Base-by-base conservation (phyloP, 2,888 invertebrate species). In the Quadroppia sp. region DNA sequence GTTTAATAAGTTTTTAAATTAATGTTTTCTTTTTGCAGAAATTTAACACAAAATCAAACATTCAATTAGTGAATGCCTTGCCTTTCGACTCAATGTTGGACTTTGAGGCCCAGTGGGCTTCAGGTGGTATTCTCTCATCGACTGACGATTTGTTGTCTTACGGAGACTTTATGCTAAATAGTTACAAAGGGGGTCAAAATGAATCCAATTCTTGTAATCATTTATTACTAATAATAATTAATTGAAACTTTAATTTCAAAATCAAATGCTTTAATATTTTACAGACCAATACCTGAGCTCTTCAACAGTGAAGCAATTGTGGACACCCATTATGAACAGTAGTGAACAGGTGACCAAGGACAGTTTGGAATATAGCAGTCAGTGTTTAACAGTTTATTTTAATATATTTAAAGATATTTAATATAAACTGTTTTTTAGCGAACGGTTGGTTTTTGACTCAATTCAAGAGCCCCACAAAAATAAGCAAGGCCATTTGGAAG, bases 81-180 rank as follows among this genome's bases (percentile, higher is more conserved):
- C 2, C 11, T 2, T 2, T 42, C 2, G 71, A 71, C 53, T 59
- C 64, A 9, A 11, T 48, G 36, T 9, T 59, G 1, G 15, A 23
- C 1, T 32, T 11, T 9, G 71, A 71, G 28, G 71, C 17, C 23
- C 20, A 32, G 23, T 71, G 50, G 53, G 15, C 56, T 4, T 25
- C 53, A 32, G 71, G 71, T 30, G 59, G 32, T 25, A 32, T 71
- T 23, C 13, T 69, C 17, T 71, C 71, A 1, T 64, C 56, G 15
- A 56, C 61, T 32, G 20, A 15, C n/a, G 71, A 71, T 36, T 13
- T 71, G 28, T 23, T 71, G 2, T n/a, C 17, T n/a, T 71, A 13
- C 53, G 71, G 71, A 11, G 4, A 71, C 20, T 3, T n/a, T 15
- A 71, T 71, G 50, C 25, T 71, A 7, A 20, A 67, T 23, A 25